These are phyloP conservation scores for Buathra laborator DNA, from an alignment of 2,888 invertebrate species.

Conservation along the genomic window DNA sequence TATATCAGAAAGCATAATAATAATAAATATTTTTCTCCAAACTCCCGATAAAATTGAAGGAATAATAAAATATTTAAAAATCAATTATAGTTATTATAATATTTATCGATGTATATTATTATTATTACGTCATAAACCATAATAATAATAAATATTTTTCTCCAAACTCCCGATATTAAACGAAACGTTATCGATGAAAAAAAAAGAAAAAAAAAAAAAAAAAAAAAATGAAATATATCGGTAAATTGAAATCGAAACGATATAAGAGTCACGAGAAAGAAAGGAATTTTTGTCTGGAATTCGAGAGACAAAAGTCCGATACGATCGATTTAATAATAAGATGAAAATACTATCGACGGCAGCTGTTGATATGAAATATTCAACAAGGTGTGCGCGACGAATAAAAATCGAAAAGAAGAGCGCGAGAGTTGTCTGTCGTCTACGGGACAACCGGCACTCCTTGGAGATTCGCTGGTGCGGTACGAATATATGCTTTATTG, in stretches of 20 bases:
- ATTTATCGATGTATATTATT: too few species aligned
- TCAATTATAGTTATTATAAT: too few species aligned
- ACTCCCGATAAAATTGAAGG: neutral
- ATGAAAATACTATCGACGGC: neutral
- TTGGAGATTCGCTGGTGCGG: constrained; percentile 28
- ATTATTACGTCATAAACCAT: neutral
- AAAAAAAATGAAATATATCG: neutral
- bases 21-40: neutral
- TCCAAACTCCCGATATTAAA: neutral
- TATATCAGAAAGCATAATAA: neutral
- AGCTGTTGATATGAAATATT: constrained; percentile 17
- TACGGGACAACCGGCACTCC: constrained; percentile 2
- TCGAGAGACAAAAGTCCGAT: neutral
- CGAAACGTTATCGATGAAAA: neutral
- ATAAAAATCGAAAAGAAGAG: constrained; percentile 34
- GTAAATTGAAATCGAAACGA: neutral
- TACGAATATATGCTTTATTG: neutral
- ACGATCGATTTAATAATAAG: constrained; percentile 3
- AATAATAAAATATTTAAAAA: too few species aligned
- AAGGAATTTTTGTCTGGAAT: neutral
- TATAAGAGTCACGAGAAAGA: neutral
- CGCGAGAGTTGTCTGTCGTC: neutral
- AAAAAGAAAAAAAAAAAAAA: neutral
- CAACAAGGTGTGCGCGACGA: constrained; percentile 7
- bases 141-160: neutral